Percentiles rank a stretch among this genome's conserved stretches.
phyloP scores from a whole-genome alignment of 2,113 vertebrate species.

The Megaleporinus macrocephalus region DNA sequence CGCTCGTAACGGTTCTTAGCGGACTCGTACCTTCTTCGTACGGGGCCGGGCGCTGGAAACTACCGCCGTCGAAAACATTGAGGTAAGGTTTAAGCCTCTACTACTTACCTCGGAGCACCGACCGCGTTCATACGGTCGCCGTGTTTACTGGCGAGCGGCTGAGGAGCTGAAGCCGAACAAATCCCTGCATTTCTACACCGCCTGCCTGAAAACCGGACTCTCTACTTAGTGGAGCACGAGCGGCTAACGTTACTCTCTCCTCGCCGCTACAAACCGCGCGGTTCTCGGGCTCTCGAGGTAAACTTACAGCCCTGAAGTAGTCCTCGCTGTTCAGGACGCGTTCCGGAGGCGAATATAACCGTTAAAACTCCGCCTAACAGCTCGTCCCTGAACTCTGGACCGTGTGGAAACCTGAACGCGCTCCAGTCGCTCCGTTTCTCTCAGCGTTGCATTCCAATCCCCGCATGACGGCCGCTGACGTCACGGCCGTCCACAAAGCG shows the following conservation, averaged over 20 bases:
- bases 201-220: conserved; percentile 50
- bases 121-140: neutral
- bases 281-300: neutral
- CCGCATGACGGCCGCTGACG: conserved; percentile 78
- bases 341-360: neutral
- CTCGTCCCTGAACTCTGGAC: conserved; percentile 16
- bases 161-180: conserved; percentile 70
- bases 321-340: neutral
- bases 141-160: neutral
- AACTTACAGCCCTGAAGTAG: conserved; percentile 21
- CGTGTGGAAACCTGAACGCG: neutral
- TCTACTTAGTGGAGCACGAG: neutral
- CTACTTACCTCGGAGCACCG: neutral
- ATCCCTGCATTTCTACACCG: conserved; percentile 77
- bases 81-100: neutral
- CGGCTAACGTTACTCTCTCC: conserved; percentile 7
- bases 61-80: neutral
- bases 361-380: neutral
- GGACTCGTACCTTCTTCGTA: neutral
- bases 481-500: conserved; percentile 81
- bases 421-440: conserved; percentile 72
- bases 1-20: neutral
- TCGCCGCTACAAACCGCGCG: neutral
- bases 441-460: conserved; percentile 79
- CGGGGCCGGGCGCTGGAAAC: neutral